phyloP scores from a whole-genome alignment of 92 coral and sea anemone species.

The Phenganax stokvisi region DNA sequence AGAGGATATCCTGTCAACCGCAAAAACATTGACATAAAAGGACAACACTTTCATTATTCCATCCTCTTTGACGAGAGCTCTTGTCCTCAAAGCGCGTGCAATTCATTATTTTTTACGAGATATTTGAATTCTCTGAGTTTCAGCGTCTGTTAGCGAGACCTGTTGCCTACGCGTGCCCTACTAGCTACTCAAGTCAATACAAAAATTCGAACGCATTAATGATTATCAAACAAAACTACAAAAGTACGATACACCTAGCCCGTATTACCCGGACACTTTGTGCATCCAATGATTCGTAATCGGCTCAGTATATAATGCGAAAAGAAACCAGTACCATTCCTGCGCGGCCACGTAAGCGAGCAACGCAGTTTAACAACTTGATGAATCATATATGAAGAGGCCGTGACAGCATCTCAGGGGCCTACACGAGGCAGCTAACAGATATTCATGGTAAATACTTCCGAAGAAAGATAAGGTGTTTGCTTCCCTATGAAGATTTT shows the following conservation, averaged over 20 bases:
- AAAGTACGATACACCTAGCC: too few species aligned
- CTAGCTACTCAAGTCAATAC: too few species aligned
- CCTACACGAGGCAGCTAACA: slow-evolving; percentile 4
- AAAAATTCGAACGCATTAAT: too few species aligned
- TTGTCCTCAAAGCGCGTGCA: slow-evolving; percentile 1
- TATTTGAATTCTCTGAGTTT: neutral
- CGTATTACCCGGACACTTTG: too few species aligned
- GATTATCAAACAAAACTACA: too few species aligned
- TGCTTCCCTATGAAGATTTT: slow-evolving; percentile 13
- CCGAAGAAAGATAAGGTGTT: neutral
- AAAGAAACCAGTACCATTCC: neutral
- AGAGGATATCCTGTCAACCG: neutral
- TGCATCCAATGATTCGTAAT: too few species aligned
- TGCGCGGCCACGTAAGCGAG: neutral
- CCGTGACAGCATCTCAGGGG: neutral
- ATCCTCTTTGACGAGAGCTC: slow-evolving; percentile 5
- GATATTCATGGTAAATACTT: neutral
- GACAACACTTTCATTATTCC: neutral
- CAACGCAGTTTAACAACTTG: neutral
- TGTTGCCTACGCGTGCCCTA: slow-evolving; percentile 6
- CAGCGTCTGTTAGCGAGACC: neutral
- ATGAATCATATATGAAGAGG: neutral
- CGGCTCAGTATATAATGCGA: too few species aligned
- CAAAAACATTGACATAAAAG: slow-evolving; percentile 5
- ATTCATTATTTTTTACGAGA: neutral